A percentile compares a stretch with the other conserved stretches of the same genome.
Conservation (phyloP, 2,113 vertebrate genomes). For the Irena cyanogastra region DNA sequence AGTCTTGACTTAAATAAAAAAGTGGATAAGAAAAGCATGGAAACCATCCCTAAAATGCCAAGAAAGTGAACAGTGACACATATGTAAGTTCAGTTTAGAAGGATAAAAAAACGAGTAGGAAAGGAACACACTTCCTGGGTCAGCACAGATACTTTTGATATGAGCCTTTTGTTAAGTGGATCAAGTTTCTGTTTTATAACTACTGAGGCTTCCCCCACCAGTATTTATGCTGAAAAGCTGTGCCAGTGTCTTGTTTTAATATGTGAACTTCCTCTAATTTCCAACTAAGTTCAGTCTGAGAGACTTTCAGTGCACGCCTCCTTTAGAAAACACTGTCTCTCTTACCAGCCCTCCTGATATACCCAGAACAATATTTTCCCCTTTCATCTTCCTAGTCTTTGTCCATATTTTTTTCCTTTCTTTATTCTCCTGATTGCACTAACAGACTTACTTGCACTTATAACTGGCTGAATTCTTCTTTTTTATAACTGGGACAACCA, state of each 20-base stretch:
- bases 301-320: rapidly evolving
- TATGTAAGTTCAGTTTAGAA: not conserved
- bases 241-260: not conserved
- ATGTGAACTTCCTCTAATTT: not conserved
- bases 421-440: not conserved
- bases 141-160: not conserved
- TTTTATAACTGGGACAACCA: not conserved
- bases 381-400: not conserved
- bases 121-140: not conserved
- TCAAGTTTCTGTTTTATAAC: not conserved
- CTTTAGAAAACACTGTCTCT: not conserved
- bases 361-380: not conserved
- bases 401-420: not conserved
- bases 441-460: not conserved
- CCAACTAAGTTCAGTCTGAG: not conserved
- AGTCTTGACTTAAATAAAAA: not conserved
- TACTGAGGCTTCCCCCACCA: not conserved
- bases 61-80: not conserved
- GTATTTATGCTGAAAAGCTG: not conserved
- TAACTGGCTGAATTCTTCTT: not conserved
- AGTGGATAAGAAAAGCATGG: not conserved
- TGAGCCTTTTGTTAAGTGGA: not conserved
- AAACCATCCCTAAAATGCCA: not conserved
- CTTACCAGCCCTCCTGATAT: not conserved
- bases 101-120: not conserved